Percentiles rank a stretch among this genome's conserved stretches.
These are phyloP conservation scores for Heliothis peltigera DNA, from an alignment of 2,888 invertebrate species.

Conservation along the genomic window DNA sequence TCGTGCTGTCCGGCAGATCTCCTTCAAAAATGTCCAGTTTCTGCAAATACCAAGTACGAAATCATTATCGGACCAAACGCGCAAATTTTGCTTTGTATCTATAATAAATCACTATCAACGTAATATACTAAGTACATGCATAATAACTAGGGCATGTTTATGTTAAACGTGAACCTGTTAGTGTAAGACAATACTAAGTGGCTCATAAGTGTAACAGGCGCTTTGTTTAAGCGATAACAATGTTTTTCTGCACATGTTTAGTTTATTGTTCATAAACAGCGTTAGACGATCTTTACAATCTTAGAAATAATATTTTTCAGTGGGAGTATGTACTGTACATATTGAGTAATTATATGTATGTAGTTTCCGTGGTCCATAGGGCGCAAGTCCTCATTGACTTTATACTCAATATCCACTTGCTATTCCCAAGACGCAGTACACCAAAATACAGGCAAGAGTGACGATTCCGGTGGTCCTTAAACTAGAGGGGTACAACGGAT, in stretches of 20 bases:
- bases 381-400: no score
- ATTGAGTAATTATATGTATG: background rate
- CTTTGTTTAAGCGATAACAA: conserved; percentile 52
- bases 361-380: background rate
- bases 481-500: conserved; percentile 76
- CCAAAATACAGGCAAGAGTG: conserved; percentile 20
- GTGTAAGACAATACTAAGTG: conserved; percentile 53
- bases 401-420: no score
- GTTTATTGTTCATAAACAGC: conserved; percentile 7
- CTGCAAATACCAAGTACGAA: conserved; percentile 74
- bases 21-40: conserved; percentile 84
- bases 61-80: conserved; percentile 26
- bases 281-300: conserved; percentile 20
- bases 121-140: conserved; percentile 14
- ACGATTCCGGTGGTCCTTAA: conserved; percentile 66
- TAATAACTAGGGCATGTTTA: conserved; percentile 50
- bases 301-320: background rate
- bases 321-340: background rate
- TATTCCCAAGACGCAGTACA: background rate
- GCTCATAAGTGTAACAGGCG: conserved; percentile 39
- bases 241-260: conserved; percentile 34
- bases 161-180: conserved; percentile 41
- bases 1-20: conserved; percentile 89
- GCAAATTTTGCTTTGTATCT: conserved; percentile 15
- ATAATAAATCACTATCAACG: conserved; percentile 4